Evolutionary conservation across 2,888 invertebrate genomes (phyloP), one percentile per base, ranked within the genome.

Genomic region (Caenorhabditis sp.): DNA sequence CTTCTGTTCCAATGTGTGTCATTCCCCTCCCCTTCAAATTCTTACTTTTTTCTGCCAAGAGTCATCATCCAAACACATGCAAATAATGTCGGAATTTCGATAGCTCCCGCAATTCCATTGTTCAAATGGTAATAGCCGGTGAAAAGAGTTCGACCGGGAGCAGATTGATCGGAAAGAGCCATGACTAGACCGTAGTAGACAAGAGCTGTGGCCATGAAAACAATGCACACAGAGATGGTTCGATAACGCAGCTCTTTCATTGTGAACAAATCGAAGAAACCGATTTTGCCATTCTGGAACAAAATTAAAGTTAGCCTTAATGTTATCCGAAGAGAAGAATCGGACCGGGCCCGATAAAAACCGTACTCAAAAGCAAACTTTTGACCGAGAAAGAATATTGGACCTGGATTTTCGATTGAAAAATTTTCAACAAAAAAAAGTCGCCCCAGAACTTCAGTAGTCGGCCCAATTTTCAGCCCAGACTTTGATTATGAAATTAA

Each of bases 131-230:
- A 87, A 57, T 86, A 84, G 17, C 88, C 88, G 53, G 81, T 82
- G 75, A 87, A 87, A 54, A 87, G 77, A 31, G 84, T 82, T 17
- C 87, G 72, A 8, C 87, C 85, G 6, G 86, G 87, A 0, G 85
- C 85, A 1, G 87, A 87, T 67, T 87, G 86, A 69, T 86, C 86
- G 36, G 85, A 85, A 8, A 86, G 80, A 26, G 86, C 84, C 65
- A 88, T 84, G 21, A 88, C 85, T 26, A 88, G 66, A 31, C 88
- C 88, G 66, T 88, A 88, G 79, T 88, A 88, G 23, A 88, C 88
- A 12, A 87, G 78, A 8, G 87, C 88, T 8, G 87, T 87, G 6
- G 87, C 87, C 49, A 86, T 82, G 83, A 88, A 87, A n/a, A 87
- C 83, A 14, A 84, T 75, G 66, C 84, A 85, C 19, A 88, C 76